A percentile compares a stretch with the other conserved stretches of the same genome.
Evolutionary conservation across 2,113 vertebrate species (phyloP).

Genomic region (Stigmatopora nigra): DNA sequence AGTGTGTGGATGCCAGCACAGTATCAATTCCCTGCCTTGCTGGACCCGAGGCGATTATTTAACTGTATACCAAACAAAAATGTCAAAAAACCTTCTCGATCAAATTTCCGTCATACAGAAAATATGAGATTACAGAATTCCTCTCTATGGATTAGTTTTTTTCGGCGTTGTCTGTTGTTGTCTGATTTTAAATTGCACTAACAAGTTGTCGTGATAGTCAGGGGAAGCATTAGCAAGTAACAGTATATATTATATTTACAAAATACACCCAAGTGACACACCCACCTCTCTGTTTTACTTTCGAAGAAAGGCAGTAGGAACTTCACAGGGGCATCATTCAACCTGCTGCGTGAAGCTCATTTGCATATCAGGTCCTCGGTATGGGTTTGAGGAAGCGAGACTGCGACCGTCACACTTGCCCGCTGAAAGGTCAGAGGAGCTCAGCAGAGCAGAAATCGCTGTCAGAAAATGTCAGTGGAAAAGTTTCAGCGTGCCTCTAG

Average conservation of each 20-base stretch:
- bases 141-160: no score
- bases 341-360: slow-evolving; percentile 43
- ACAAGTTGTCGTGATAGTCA: neutral
- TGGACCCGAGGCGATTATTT: neutral
- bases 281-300: slow-evolving; percentile 44
- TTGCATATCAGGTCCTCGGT: slow-evolving; percentile 38
- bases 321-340: slow-evolving; percentile 43
- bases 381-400: slow-evolving; percentile 28
- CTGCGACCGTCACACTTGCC: slow-evolving; percentile 13
- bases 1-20: slow-evolving; percentile 24
- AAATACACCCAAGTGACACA: slow-evolving; percentile 4
- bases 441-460: slow-evolving; percentile 11
- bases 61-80: neutral
- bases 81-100: neutral
- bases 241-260: neutral
- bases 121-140: neutral
- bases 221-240: neutral
- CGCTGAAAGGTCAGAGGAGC: slow-evolving; percentile 13
- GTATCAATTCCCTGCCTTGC: neutral
- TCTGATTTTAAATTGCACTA: neutral
- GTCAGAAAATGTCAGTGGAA: slow-evolving; percentile 20
- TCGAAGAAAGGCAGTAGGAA: slow-evolving; percentile 31
- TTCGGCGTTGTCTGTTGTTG: neutral
- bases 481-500: slow-evolving; percentile 4
- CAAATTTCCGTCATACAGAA: slow-evolving; percentile 28